These are phyloP conservation scores for Cataglyphis altisquamis DNA, from an alignment of 2,888 invertebrate genomes.

Conservation along the genomic window DNA sequence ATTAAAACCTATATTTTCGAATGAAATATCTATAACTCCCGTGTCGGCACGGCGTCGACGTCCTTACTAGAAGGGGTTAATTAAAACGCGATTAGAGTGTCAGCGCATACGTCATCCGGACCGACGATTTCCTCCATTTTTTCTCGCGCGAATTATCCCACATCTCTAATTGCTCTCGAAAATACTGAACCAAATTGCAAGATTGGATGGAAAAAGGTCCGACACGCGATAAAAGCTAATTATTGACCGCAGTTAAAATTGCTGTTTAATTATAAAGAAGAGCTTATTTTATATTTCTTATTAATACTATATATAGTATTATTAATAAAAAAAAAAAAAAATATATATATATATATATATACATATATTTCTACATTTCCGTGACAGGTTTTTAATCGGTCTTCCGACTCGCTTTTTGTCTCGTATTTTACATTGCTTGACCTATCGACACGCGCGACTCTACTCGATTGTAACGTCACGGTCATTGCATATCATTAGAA, in stretches of 20 bases:
- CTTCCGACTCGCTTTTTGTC: not conserved
- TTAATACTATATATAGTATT: too few species aligned
- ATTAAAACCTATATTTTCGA: constrained; percentile 57
- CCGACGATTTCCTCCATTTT: constrained; percentile 43
- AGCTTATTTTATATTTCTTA: not conserved
- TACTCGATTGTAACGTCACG: constrained; percentile 25
- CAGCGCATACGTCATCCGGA: constrained; percentile 49
- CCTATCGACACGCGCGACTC: constrained; percentile 15
- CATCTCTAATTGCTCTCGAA: constrained; percentile 33
- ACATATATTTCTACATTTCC: constrained; percentile 1
- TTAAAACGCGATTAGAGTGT: constrained; percentile 57
- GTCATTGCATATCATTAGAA: constrained; percentile 74
- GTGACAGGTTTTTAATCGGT: constrained; percentile 6
- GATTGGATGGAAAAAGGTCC: not conserved
- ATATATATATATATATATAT: not conserved
- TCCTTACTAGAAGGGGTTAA: constrained; percentile 52
- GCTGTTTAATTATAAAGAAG: not conserved
- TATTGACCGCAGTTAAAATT: not conserved
- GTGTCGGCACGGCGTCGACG: constrained; percentile 55
- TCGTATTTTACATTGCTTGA: constrained; percentile 20
- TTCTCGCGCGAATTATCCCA: constrained; percentile 39
- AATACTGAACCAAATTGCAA: constrained; percentile 24
- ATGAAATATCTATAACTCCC: constrained; percentile 58
- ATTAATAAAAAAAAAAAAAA: too few species aligned
- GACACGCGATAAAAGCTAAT: constrained; percentile 10